Conservation (phyloP, 2,113 vertebrate genomes). For the Sisor rabdophorus region DNA sequence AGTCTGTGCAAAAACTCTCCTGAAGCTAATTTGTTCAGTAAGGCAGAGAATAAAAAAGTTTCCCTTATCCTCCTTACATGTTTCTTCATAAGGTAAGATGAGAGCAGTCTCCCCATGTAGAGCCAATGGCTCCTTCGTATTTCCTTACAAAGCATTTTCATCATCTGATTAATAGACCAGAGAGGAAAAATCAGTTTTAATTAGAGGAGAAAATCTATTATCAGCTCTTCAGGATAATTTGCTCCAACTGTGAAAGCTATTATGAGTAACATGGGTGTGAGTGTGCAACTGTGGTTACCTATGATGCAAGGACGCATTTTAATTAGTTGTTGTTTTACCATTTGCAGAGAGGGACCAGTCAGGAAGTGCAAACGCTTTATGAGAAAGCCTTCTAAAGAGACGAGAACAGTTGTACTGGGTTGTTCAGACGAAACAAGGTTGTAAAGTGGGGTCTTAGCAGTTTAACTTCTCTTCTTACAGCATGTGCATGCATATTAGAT, state of each 20-base stretch:
- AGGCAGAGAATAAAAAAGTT: constrained; percentile 30
- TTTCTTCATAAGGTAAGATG: constrained; percentile 35
- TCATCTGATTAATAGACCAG: constrained; percentile 63
- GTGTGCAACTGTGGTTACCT: constrained; percentile 58
- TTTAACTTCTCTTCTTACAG: not conserved
- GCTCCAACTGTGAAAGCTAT: constrained; percentile 55
- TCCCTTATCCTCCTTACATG: not conserved
- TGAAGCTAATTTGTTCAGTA: constrained; percentile 36
- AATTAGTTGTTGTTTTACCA: constrained; percentile 55
- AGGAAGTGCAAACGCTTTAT: constrained; percentile 20
- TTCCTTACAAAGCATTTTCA: constrained; percentile 67
- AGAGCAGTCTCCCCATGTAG: constrained; percentile 50
- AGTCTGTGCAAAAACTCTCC: constrained; percentile 9
- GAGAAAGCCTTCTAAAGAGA: constrained; percentile 14
- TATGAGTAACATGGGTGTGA: constrained; percentile 55
- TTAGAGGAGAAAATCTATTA: constrained; percentile 55
- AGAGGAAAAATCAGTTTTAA: constrained; percentile 56
- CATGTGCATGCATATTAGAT: constrained; percentile 11
- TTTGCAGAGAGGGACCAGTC: constrained; percentile 35
- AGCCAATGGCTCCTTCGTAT: constrained; percentile 57
- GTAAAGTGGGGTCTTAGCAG: not conserved
- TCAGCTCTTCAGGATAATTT: constrained; percentile 58
- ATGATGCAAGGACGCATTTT: constrained; percentile 56
- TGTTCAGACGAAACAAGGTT: not conserved
- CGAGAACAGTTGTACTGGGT: not conserved